These are phyloP conservation scores for Cranoglanis bouderius DNA, from an alignment of 2,113 vertebrate genomes.

Conservation along the genomic window DNA sequence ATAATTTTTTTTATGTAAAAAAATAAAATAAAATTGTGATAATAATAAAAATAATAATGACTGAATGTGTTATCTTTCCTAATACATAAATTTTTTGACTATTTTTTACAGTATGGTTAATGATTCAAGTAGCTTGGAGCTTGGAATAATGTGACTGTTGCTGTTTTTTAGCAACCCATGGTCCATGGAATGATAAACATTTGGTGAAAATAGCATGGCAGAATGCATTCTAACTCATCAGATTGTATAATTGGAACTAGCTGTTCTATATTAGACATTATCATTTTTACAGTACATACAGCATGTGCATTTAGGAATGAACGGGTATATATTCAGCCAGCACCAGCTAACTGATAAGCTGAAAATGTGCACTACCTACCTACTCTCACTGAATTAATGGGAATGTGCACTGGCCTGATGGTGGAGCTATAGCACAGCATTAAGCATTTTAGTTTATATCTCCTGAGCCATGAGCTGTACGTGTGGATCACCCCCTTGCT, in stretches of 20 bases:
- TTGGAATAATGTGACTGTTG: no score
- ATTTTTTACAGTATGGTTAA: no score
- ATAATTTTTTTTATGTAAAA: no score
- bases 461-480: not conserved
- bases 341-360: not conserved
- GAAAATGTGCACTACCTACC: not conserved
- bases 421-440: not conserved
- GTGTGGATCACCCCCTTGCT: no score
- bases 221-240: not conserved
- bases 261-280: not conserved
- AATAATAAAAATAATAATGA: not conserved
- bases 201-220: no score
- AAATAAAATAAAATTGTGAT: no score
- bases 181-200: no score
- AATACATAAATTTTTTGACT: no score
- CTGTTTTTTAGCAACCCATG: no score
- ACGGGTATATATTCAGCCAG: not conserved
- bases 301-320: not conserved
- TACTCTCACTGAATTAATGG: not conserved
- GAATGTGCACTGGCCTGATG: not conserved
- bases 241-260: not conserved
- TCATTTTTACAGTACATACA: not conserved
- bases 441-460: not conserved
- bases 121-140: no score
- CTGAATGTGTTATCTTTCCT: not conserved